These are phyloP conservation scores for Lates calcarifer DNA, from an alignment of 2,113 vertebrate species.

Conservation along the genomic window DNA sequence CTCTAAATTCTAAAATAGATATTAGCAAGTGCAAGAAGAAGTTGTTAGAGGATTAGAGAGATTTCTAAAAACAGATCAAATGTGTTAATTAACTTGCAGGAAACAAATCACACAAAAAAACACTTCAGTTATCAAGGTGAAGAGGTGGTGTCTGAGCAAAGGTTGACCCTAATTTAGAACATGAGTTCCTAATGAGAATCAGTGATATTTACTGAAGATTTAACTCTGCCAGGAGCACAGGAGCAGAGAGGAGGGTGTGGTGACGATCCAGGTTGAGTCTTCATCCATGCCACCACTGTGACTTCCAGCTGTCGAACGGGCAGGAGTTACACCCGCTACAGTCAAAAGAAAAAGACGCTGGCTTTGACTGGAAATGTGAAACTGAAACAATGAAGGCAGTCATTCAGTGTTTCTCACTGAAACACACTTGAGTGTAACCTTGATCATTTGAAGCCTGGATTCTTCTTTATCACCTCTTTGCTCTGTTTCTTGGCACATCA, in stretches of 20 bases:
- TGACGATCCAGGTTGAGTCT: constrained; percentile 79
- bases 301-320: background rate
- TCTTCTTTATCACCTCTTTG: background rate
- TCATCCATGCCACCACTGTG: constrained; percentile 43
- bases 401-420: background rate
- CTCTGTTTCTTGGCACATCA: background rate
- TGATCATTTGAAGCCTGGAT: background rate
- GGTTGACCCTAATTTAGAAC: background rate
- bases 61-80: background rate
- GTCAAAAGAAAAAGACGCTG: background rate
- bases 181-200: background rate
- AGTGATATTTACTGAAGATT: background rate
- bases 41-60: background rate
- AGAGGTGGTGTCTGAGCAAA: background rate
- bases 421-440: background rate
- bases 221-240: background rate
- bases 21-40: background rate
- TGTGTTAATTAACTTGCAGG: constrained; percentile 13
- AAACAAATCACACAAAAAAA: constrained; percentile 5
- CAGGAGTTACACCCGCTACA: background rate
- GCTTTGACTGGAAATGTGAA: background rate
- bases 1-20: background rate
- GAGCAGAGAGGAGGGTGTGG: constrained; percentile 68
- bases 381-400: background rate
- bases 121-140: background rate